Evolutionary conservation across 2,888 invertebrate genomes (phyloP), one percentile per base, ranked within the genome.

Genomic region (Dasysyrphus tricinctus): DNA sequence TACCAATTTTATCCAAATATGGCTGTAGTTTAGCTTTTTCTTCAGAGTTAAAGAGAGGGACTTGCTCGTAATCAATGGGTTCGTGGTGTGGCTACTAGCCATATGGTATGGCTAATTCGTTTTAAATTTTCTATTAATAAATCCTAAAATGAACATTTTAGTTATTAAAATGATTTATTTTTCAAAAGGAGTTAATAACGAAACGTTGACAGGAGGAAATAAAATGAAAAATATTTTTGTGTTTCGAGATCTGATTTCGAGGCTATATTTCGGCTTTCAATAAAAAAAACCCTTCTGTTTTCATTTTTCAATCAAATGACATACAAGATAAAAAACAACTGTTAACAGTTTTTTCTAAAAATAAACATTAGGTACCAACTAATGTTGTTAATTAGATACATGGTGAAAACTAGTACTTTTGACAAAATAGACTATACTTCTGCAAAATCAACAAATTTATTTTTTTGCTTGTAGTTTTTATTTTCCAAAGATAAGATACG

Each of bases 1-100:
- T 16, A 51, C 65, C 56, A 83, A 61, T 63, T 79, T 84, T 19
- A 51, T 59, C 84, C 80, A 70, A 76, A 84, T 67, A 84, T 72
- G 84, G 84, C n/a, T 29, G 67, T n/a, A 56, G 83, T 76, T 84
- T 67, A 59, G 59, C 47, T 72, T 70, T 75, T 63, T 44, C 0
- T 37, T 37, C 0, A 12, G 37, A 59, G 34, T 6, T 3, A 19
- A 8, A 14, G 14, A 61, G 24, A 61, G 59, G 32, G 47, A 57
- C 54, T 39, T 51, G 51, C 6, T 39, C 29, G n/a, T 49, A 78
- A 82, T 61, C 65, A 61, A 39, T 44, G 39, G 11, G 11, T 57
- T 47, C 11, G 19, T 47, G 16, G 63, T 65, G 47, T 65, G 47
- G 32, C 44, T n/a, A 29, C 34, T 8, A 61, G 70, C 83, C 83